Evolutionary conservation across 2,888 invertebrate genomes (phyloP).

Genomic region (Polydesmus complanatus): DNA sequence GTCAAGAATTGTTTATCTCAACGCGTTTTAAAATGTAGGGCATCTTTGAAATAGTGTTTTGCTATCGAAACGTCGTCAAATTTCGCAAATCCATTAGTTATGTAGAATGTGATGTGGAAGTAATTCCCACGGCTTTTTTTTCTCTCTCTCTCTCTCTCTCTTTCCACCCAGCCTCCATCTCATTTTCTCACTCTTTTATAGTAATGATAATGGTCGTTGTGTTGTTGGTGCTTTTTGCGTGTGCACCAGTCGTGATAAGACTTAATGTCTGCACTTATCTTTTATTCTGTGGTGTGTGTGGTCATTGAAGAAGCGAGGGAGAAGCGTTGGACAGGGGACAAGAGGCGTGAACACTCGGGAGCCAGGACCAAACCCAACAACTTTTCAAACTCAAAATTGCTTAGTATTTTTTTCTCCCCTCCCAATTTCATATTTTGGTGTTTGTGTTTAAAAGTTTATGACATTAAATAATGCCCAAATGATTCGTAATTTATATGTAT

Average conservation of each 20-base stretch:
- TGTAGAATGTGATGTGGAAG: too few species aligned
- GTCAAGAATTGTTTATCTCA: too few species aligned
- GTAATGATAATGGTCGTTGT: not conserved
- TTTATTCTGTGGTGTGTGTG: slow-evolving; percentile 3
- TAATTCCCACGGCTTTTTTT: not conserved
- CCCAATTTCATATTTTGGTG: not conserved
- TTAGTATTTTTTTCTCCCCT: not conserved
- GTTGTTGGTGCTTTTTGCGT: not conserved
- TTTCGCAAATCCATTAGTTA: too few species aligned
- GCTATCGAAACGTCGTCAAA: too few species aligned
- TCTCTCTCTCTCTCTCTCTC: not conserved
- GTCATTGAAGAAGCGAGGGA: not conserved
- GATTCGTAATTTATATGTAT: too few species aligned
- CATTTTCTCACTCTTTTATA: not conserved
- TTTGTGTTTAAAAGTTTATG: not conserved
- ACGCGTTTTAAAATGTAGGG: too few species aligned
- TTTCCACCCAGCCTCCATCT: not conserved
- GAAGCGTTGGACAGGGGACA: not conserved
- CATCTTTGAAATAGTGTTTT: too few species aligned
- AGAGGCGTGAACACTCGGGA: not conserved
- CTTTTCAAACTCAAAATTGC: not conserved
- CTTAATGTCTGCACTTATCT: slow-evolving; percentile 10
- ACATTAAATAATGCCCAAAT: not conserved
- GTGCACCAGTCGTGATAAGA: slow-evolving; percentile 6
- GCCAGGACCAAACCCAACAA: not conserved